Conservation (phyloP, 2,888 invertebrate genomes). For the Pristionchus exspectatus region DNA sequence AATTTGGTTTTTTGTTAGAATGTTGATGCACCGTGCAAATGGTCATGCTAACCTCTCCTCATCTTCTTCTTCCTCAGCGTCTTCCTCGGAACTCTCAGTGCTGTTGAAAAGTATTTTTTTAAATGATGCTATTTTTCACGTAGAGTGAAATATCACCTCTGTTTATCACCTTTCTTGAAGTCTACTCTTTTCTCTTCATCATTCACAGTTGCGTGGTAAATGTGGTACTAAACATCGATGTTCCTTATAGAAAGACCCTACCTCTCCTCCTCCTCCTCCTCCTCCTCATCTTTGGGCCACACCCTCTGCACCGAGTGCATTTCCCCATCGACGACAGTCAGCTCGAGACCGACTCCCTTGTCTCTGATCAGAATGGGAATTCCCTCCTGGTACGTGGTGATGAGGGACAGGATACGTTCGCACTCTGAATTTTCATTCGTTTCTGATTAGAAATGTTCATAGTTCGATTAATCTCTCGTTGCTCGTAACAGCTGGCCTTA, state of each 20-base stretch:
- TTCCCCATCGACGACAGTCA: neutral
- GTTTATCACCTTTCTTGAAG: too few species aligned
- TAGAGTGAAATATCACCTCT: neutral
- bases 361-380: neutral
- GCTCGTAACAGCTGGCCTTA: too few species aligned
- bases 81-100: neutral
- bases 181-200: too few species aligned
- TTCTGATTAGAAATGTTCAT: neutral
- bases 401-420: neutral
- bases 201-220: too few species aligned
- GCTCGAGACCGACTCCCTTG: neutral
- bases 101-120: too few species aligned
- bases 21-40: neutral
- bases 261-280: constrained; percentile 15
- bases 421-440: neutral
- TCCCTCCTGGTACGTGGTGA: neutral
- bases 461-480: neutral
- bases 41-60: neutral
- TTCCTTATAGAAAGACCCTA: neutral
- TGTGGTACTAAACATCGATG: too few species aligned
- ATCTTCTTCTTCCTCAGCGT: too few species aligned
- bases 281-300: neutral
- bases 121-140: too few species aligned
- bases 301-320: neutral
- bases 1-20: neutral